phyloP scores from a whole-genome alignment of 2,113 vertebrate genomes.

The Takifugu flavidus region DNA sequence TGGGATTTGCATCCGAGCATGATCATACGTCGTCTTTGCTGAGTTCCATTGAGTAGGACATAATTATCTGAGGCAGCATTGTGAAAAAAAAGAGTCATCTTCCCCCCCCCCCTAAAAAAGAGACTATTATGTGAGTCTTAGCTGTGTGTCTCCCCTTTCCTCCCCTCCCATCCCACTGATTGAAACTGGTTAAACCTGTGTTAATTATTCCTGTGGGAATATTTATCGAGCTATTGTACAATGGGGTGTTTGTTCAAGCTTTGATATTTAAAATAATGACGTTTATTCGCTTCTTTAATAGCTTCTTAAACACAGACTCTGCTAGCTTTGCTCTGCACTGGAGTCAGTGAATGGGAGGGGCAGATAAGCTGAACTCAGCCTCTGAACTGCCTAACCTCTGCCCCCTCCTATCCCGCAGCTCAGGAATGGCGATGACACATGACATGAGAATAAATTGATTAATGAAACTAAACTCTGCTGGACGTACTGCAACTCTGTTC shows the following conservation, averaged over 20 bases:
- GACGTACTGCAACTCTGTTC: constrained; percentile 9
- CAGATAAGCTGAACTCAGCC: constrained; percentile 37
- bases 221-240: constrained; percentile 5
- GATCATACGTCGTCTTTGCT: no score
- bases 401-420: constrained; percentile 14
- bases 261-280: constrained; percentile 18
- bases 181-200: not conserved
- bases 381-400: constrained; percentile 27
- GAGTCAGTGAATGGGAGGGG: constrained; percentile 7
- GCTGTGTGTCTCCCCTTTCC: no score
- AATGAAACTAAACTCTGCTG: constrained; percentile 40
- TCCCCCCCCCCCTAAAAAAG: no score
- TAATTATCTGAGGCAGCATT: no score
- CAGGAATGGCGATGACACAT: not conserved
- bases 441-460: constrained; percentile 36
- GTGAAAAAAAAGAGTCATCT: no score
- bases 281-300: constrained; percentile 4
- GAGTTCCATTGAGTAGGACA: no score
- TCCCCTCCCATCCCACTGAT: no score
- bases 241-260: constrained; percentile 17
- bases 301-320: not conserved
- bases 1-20: no score
- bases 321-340: constrained; percentile 14
- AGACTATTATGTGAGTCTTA: no score
- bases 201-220: constrained; percentile 15